Conservation (phyloP, 2,113 vertebrate genomes). For the Promerops cafer region DNA sequence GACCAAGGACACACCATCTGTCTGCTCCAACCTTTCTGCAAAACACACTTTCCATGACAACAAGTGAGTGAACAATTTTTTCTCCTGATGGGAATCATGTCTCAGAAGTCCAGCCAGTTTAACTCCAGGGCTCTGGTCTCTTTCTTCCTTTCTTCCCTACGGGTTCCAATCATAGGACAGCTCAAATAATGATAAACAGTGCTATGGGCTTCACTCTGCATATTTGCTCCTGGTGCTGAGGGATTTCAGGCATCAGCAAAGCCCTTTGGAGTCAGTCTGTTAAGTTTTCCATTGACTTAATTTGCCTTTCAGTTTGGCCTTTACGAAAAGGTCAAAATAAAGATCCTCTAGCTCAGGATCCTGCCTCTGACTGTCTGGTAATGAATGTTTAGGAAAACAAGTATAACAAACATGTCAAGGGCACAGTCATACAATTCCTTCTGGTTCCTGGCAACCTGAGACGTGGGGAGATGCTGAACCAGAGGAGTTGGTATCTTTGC, state of each 20-base stretch:
- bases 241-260: conserved; percentile 1
- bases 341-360: not conserved
- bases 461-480: not conserved
- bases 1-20: conserved; percentile 75
- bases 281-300: conserved; percentile 2
- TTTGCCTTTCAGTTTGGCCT: conserved; percentile 11
- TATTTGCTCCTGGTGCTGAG: not conserved
- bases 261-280: not conserved
- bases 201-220: not conserved
- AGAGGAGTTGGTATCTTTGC: not conserved
- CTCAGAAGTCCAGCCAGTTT: not conserved
- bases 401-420: not conserved
- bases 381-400: not conserved
- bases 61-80: conserved; percentile 78
- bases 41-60: conserved; percentile 87
- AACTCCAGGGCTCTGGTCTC: not conserved
- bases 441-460: not conserved
- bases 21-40: conserved; percentile 84
- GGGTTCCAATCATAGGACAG: not conserved
- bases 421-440: not conserved
- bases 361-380: not conserved
- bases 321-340: conserved; percentile 7
- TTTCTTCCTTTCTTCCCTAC: not conserved
- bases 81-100: not conserved
- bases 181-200: not conserved